Evolutionary conservation across 1,140 invertebrate species (phyloP), one percentile per base, ranked within the genome.

Genomic region (Procambarus virginalis): DNA sequence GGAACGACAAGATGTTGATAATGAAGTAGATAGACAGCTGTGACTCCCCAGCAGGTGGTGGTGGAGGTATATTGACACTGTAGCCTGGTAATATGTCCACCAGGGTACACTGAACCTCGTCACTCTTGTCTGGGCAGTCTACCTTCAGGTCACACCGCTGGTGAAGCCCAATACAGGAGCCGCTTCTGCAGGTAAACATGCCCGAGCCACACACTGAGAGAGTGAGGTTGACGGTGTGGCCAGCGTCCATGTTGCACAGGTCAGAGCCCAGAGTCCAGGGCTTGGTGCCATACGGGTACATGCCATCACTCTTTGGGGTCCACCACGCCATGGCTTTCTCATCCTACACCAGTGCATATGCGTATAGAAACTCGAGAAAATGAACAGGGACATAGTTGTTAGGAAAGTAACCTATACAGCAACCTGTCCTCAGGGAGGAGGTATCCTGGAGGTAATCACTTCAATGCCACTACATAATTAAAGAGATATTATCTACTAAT

Each of bases 131-230:
- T 8, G 95, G 94, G 93, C 98, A 99, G 93, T 98, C 97, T 3
- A 94, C 94, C 75, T 95, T 95, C 17, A 97, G 96, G 93, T 99
- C 96, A 93, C 98, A 99, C 34, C 98, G 96, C 84, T 95, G 95
- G 1, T 95, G 93, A 93, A 97, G 97, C 0, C 96, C 94, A 91
- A 99, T 98, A 93, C 98, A 99, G 88, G 98, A 95, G 68, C 97
- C 97, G 93, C 98, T 98, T 49, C 95, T 95, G 93, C 98, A 99
- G 0, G 97, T 98, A 0, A 98, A 97, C 94, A 99, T 96, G 91
- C 97, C 95, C 34, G 95, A 94, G 84, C 94, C 94, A 93, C 98
- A 99, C 4, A 95, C 70, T 49, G 91, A 84, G 2, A 92, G 78
- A 9, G 91, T 92, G 17, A 92, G 48, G 17, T 81, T 46, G 3